Evolutionary conservation across 2,113 vertebrate genomes (phyloP).

Genomic region (Halichoeres trimaculatus): DNA sequence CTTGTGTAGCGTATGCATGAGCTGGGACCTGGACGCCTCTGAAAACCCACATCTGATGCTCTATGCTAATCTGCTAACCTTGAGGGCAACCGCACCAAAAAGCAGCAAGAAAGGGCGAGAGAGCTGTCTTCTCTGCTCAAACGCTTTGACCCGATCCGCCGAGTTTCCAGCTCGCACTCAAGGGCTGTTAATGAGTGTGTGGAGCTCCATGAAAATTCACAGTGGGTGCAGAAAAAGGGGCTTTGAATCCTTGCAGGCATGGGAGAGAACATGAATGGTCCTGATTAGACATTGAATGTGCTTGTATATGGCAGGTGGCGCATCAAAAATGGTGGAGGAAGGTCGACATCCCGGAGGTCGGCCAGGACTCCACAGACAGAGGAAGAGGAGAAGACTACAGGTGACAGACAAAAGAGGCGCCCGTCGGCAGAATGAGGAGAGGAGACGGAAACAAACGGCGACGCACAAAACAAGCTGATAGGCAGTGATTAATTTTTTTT

Average conservation of each 20-base stretch:
- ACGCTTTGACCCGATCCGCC: conserved; percentile 54
- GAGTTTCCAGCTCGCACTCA: conserved; percentile 55
- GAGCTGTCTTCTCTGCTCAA: conserved; percentile 39
- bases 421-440: background rate
- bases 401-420: conserved; percentile 68
- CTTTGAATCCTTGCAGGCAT: conserved; percentile 17
- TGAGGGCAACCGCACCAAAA: conserved; percentile 43
- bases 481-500: background rate
- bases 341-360: conserved; percentile 75
- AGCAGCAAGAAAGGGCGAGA: conserved; percentile 31
- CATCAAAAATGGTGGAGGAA: conserved; percentile 70
- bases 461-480: background rate
- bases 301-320: conserved; percentile 77
- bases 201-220: conserved; percentile 44
- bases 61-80: conserved; percentile 72
- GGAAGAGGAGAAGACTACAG: conserved; percentile 57
- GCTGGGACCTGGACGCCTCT: conserved; percentile 50
- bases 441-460: conserved; percentile 13
- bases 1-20: conserved; percentile 49
- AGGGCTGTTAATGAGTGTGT: conserved; percentile 59
- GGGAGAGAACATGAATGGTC: conserved; percentile 60
- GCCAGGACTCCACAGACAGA: conserved; percentile 65
- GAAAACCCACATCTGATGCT: conserved; percentile 61
- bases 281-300: conserved; percentile 75
- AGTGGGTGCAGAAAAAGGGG: conserved; percentile 36